Evolutionary conservation across 2,797 vertebrate genomes (phyloP), one percentile per base, ranked within the genome.

Genomic region (Netta rufina): DNA sequence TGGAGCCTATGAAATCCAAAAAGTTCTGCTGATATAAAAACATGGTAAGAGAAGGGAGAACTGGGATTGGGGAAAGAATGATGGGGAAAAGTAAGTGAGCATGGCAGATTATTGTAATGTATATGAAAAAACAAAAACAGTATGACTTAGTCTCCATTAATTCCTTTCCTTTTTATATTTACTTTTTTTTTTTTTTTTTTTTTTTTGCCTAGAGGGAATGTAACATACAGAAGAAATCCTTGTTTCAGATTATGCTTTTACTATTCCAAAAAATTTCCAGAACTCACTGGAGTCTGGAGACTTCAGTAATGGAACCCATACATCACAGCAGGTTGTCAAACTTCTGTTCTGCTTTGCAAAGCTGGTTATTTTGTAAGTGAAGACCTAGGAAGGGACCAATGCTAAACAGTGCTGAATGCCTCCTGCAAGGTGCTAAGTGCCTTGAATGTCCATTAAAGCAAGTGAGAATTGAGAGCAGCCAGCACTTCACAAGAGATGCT

Each of bases 371-470:
- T 93, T 71, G 1, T 16, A 91, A 90, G 70, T 3, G 56, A 92
- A 82, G 90, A 81, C 58, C 83, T 53, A 58, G 43, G 72, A 78
- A 84, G 58, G 54, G 85, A 75, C 85, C 54, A 79, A 43, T 32
- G 30, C 66, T 86, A 76, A 81, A 58, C 25, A 69, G 54, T 20
- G 33, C 73, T 38, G 84, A 94, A 80, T 72, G 82, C 84, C 87
- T 86, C 91, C 94, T 70, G 73, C 84, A 49, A 96, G 66, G 92
- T 87, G 90, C 81, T 94, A 94, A 97, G 87, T 94, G 92, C 82
- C 82, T 91, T 13, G 25, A 89, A 91, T 39, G 84, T 87, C 92
- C 91, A 84, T 89, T 94, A 92, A 91, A 81, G 69, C 24, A 49
- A 87, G 74, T 79, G 94, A 6, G 65, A 94, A 95, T 87, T 80